Evolutionary conservation across 2,888 invertebrate genomes (phyloP).

Genomic region (Cheilosia impressa): DNA sequence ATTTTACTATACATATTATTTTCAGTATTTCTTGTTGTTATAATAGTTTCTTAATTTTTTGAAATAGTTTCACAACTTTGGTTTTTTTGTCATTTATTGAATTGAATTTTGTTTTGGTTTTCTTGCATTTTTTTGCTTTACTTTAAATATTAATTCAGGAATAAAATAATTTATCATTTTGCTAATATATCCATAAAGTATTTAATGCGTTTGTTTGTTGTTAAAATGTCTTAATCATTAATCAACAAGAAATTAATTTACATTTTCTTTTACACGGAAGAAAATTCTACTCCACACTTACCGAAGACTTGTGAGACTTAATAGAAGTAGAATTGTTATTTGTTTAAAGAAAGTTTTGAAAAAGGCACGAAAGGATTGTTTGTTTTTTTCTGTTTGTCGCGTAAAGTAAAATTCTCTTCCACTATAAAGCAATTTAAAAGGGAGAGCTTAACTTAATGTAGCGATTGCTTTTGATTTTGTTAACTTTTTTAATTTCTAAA

Average conservation of each 20-base stretch:
- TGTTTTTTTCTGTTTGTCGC: constrained; percentile 36
- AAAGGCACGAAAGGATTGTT: constrained; percentile 75
- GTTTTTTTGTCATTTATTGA: constrained; percentile 20
- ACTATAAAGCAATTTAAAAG: constrained; percentile 6
- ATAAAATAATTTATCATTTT: constrained; percentile 55
- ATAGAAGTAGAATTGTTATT: constrained; percentile 16
- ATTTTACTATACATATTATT: constrained; percentile 27
- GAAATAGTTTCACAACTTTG: constrained; percentile 47
- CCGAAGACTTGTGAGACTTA: constrained; percentile 30
- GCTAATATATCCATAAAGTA: constrained; percentile 50
- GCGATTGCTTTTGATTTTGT: constrained; percentile 59
- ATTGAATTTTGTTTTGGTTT: constrained; percentile 25
- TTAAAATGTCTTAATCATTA: constrained; percentile 62
- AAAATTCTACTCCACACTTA: constrained; percentile 35
- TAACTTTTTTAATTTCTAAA: constrained; percentile 45
- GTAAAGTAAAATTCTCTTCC: constrained; percentile 54
- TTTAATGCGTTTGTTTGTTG: constrained; percentile 33
- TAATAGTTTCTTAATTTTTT: constrained; percentile 50
- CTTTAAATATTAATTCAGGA: constrained; percentile 37
- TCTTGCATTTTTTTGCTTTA: not conserved
- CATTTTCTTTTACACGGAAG: constrained; percentile 27
- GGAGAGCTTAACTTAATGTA: constrained; percentile 24
- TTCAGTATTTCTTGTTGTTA: constrained; percentile 25
- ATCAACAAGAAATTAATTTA: constrained; percentile 66
- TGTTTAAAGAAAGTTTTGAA: constrained; percentile 55